phyloP scores from a whole-genome alignment of 2,113 vertebrate genomes.

The Struthidea cinerea region DNA sequence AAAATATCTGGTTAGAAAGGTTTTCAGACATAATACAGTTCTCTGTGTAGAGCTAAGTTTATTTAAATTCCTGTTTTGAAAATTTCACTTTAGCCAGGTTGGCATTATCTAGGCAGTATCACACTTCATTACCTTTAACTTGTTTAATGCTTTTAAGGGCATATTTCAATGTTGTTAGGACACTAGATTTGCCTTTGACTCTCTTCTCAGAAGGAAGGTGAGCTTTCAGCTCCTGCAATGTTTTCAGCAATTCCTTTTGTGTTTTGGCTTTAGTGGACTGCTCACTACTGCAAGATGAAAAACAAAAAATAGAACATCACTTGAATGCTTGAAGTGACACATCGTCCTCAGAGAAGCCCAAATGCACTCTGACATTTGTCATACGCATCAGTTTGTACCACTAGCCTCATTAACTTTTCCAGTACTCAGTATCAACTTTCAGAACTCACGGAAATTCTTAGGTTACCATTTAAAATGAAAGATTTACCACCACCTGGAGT shows the following conservation, averaged over 20 bases:
- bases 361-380: neutral
- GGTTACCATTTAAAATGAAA: neutral
- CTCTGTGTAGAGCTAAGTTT: neutral
- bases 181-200: conserved; percentile 84
- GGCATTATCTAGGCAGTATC: neutral
- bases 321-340: neutral
- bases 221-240: conserved; percentile 86
- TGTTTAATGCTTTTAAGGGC: conserved; percentile 92
- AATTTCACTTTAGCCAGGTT: neutral
- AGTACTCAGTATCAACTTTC: neutral
- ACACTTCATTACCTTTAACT: conserved; percentile 83
- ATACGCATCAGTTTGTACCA: neutral
- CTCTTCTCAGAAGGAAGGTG: conserved; percentile 86
- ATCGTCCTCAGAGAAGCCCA: neutral
- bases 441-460: neutral
- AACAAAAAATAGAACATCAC: neutral
- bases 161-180: conserved; percentile 84
- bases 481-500: neutral
- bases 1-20: neutral
- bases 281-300: conserved; percentile 79
- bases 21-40: neutral
- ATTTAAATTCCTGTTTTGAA: neutral
- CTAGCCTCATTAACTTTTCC: neutral
- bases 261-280: conserved; percentile 88
- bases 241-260: conserved; percentile 88